Percentiles rank a stretch among this genome's conserved stretches.
Evolutionary conservation across 2,888 invertebrate genomes (phyloP).

Genomic region (Mythimna lalbum): DNA sequence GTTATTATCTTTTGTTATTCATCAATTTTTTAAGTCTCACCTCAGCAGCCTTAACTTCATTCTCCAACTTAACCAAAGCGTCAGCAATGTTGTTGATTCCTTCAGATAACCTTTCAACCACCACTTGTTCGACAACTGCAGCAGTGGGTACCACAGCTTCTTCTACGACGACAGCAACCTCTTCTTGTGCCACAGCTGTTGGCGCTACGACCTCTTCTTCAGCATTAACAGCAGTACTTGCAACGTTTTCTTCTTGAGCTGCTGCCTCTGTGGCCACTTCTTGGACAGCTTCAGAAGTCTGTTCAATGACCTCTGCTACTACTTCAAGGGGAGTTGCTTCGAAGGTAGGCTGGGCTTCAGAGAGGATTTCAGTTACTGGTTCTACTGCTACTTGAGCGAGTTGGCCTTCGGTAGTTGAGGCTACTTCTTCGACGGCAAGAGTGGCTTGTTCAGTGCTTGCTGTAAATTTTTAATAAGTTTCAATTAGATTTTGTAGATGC

Average conservation of each 20-base stretch:
- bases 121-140: conserved; percentile 49
- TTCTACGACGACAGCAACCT: conserved; percentile 16
- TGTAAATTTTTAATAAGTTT: conserved; percentile 21
- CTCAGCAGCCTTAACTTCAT: conserved; percentile 77
- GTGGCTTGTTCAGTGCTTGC: conserved; percentile 55
- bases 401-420: conserved; percentile 45
- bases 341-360: conserved; percentile 42
- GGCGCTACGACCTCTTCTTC: conserved; percentile 32
- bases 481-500: not conserved
- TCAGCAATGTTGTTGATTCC: conserved; percentile 79
- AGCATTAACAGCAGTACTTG: conserved; percentile 12
- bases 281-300: conserved; percentile 33
- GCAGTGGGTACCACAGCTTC: conserved; percentile 39
- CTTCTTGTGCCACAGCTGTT: conserved; percentile 26
- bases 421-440: conserved; percentile 54
- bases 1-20: not conserved
- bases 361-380: conserved; percentile 46
- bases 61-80: conserved; percentile 76
- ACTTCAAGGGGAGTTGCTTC: conserved; percentile 39
- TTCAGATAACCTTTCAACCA: conserved; percentile 41
- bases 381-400: conserved; percentile 44
- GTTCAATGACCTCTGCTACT: conserved; percentile 40
- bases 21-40: conserved; percentile 58
- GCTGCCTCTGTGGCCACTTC: conserved; percentile 39
- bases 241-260: conserved; percentile 33